Conservation (phyloP, 2,797 vertebrate species). For the Chiloscyllium punctatum region DNA sequence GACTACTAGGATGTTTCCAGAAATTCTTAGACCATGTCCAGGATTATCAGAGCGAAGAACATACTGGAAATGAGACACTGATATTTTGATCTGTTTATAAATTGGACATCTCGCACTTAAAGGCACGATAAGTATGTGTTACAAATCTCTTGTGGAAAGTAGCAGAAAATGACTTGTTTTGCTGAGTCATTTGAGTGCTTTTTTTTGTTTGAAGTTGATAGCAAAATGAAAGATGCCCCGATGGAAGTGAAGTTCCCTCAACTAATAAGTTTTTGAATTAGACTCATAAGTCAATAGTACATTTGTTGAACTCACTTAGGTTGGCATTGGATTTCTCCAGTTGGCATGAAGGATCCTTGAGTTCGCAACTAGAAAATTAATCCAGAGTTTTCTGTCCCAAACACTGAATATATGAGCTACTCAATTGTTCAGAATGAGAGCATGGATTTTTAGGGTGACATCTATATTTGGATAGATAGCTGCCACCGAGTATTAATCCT, state of each 20-base stretch:
- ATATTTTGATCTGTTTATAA: not conserved
- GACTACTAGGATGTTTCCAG: not conserved
- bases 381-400: not conserved
- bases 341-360: not conserved
- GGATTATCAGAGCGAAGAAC: not conserved
- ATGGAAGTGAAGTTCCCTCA: not conserved
- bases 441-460: not conserved
- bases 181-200: not conserved
- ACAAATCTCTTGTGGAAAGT: not conserved
- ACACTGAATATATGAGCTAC: not conserved
- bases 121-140: not conserved
- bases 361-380: not conserved
- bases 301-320: not conserved
- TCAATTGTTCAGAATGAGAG: not conserved
- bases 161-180: not conserved
- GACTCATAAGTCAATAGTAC: not conserved
- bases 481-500: not conserved
- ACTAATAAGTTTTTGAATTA: not conserved
- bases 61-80: not conserved
- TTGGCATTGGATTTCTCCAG: too few species aligned
- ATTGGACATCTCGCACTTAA: not conserved
- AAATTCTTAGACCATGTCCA: not conserved
- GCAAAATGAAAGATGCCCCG: not conserved
- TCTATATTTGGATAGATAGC: not conserved
- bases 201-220: not conserved